Evolutionary conservation across 2,888 invertebrate species (phyloP), one percentile per base, ranked within the genome.

Genomic region (Sepiola atlantica): DNA sequence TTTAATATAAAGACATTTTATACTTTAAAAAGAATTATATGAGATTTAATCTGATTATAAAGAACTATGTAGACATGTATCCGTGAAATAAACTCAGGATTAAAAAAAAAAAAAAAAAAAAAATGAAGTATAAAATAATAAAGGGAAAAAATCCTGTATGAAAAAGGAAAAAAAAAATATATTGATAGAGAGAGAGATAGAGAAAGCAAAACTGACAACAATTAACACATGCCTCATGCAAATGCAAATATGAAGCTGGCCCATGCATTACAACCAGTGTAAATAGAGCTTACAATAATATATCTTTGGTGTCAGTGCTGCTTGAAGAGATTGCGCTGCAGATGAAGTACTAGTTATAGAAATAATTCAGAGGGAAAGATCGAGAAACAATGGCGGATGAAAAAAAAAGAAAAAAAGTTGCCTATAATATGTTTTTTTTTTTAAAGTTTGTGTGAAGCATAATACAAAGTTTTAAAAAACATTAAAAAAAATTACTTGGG

Each of bases 191-290:
- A 35, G 16, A 57, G 35, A 55, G 6, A 93, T 57, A 55, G 57
- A 8, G 24, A 28, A 55, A 35, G 32, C 8, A n/a, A 93, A 55
- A 32, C 4, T 55, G 55, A 93, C 55, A 93, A 93, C 32, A 61
- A 24, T 54, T 21, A 54, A 61, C 10, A 24, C 93, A 55, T 93
- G 93, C 93, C 32, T 21, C 93, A 55, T 93, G 93, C 93, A 93
- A 61, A 93, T 93, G 61, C 61, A 61, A 61, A 18, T 55, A 35
- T 32, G 32, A 93, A 93, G 93, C 93, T 93, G 93, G 93, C 93
- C 93, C 93, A 93, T 93, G 93, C 93, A 93, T 55, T 93, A 28
- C 77, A 77, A 77, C 77, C 77, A 77, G 77, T 77, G 77, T 77
- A 77, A 16, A 32, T 77, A 77, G 77, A 77, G 93, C 55, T 61